Evolutionary conservation across 2,888 invertebrate genomes (phyloP).

Genomic region (Tinea trinotella): DNA sequence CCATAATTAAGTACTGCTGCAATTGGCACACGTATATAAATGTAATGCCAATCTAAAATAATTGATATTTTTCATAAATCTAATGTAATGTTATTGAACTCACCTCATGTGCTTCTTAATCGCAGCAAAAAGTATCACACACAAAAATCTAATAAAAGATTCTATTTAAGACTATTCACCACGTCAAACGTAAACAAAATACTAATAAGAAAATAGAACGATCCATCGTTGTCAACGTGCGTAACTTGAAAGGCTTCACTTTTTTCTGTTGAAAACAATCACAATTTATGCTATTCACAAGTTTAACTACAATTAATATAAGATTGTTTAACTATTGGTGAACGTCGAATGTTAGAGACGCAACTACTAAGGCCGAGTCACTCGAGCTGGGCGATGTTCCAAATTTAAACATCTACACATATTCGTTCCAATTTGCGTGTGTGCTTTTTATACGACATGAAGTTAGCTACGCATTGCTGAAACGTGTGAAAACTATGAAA

Average conservation of each 20-base stretch:
- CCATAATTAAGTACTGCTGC: neutral
- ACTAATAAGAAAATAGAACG: constrained; percentile 26
- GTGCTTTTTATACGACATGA: neutral
- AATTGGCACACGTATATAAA: constrained; percentile 9
- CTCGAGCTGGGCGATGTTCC: constrained; percentile 58
- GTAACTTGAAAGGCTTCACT: constrained; percentile 19
- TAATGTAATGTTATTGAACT: constrained; percentile 3
- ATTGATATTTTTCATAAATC: neutral
- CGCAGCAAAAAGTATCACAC: constrained; percentile 38
- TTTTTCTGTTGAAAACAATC: constrained; percentile 21
- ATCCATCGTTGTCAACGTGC: constrained; percentile 35
- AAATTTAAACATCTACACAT: constrained; percentile 55
- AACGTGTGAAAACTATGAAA: neutral
- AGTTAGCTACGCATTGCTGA: neutral
- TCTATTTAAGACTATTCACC: constrained; percentile 53
- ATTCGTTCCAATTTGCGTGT: constrained; percentile 30
- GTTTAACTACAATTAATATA: neutral
- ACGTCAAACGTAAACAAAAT: constrained; percentile 46
- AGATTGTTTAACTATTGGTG: neutral
- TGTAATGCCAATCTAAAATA: constrained; percentile 7
- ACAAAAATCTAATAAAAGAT: constrained; percentile 58
- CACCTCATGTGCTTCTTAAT: constrained; percentile 10
- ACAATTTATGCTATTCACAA: constrained; percentile 19
- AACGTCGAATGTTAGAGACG: constrained; percentile 9
- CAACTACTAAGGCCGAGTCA: constrained; percentile 42